Evolutionary conservation across 2,113 vertebrate genomes (phyloP).

Genomic region (Rhinolophus sinicus): DNA sequence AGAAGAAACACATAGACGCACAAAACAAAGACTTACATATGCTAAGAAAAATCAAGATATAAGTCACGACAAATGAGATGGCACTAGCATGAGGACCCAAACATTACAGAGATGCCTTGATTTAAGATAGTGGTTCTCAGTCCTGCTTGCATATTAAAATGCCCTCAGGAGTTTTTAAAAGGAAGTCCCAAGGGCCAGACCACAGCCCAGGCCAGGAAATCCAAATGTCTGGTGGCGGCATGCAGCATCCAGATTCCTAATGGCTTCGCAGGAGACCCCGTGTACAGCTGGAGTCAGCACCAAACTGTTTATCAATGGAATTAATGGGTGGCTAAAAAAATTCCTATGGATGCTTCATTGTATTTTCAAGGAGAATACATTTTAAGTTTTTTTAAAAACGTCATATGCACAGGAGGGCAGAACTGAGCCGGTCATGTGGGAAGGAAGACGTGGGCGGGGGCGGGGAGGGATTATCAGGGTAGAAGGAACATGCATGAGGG

Average conservation of each 20-base stretch:
- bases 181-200: not conserved
- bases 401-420: not conserved
- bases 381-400: not conserved
- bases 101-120: not conserved
- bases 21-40: not conserved
- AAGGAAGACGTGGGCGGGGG: not conserved
- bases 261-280: not conserved
- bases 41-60: not conserved
- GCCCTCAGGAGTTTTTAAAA: not conserved
- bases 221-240: not conserved
- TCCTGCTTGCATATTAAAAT: not conserved
- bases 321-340: not conserved
- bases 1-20: not conserved
- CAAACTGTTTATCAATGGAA: not conserved
- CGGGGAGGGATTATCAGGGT: not conserved
- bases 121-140: not conserved
- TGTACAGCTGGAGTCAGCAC: not conserved
- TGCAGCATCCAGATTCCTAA: no score
- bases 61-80: not conserved
- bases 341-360: not conserved
- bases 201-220: not conserved
- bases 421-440: not conserved
- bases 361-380: not conserved
- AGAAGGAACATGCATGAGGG: accelerated
- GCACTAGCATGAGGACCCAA: not conserved